Percentiles rank a stretch among this genome's conserved stretches.
Evolutionary conservation across 2,113 vertebrate species (phyloP).

Genomic region (Myanophis thanlyinensis): DNA sequence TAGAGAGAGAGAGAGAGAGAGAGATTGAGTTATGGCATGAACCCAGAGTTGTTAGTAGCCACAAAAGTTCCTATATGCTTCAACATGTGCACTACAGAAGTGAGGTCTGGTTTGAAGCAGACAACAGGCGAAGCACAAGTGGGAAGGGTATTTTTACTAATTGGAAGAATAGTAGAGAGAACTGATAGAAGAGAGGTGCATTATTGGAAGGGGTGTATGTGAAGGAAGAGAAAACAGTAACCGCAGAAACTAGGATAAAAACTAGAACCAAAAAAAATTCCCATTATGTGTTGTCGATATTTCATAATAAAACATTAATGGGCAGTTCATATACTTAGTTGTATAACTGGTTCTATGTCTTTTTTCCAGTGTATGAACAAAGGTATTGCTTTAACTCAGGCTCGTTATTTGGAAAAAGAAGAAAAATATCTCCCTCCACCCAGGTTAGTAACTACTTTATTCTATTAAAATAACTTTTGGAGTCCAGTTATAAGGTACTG

Average conservation of each 20-base stretch:
- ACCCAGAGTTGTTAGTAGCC: background rate
- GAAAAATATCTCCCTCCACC: slow-evolving; percentile 88
- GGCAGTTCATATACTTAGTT: background rate
- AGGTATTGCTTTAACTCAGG: slow-evolving; percentile 86
- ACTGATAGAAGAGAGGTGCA: background rate
- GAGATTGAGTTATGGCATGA: background rate
- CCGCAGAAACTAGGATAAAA: background rate
- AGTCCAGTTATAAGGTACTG: background rate
- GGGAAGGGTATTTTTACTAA: background rate
- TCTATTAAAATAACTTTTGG: background rate
- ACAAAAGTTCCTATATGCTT: background rate
- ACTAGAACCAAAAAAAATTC: background rate
- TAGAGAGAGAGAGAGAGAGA: no score
- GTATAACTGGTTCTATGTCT: background rate
- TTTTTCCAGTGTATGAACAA: slow-evolving; percentile 82
- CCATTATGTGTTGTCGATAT: background rate
- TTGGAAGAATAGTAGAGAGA: background rate
- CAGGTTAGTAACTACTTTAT: slow-evolving; percentile 73
- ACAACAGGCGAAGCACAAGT: background rate
- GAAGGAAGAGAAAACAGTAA: background rate
- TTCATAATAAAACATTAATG: background rate
- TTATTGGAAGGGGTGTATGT: background rate
- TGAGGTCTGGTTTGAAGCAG: background rate
- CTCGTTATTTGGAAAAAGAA: slow-evolving; percentile 92
- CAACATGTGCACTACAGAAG: background rate